These are phyloP conservation scores for Cheumatopsyche charites DNA, from an alignment of 1,140 invertebrate species.

Conservation along the genomic window DNA sequence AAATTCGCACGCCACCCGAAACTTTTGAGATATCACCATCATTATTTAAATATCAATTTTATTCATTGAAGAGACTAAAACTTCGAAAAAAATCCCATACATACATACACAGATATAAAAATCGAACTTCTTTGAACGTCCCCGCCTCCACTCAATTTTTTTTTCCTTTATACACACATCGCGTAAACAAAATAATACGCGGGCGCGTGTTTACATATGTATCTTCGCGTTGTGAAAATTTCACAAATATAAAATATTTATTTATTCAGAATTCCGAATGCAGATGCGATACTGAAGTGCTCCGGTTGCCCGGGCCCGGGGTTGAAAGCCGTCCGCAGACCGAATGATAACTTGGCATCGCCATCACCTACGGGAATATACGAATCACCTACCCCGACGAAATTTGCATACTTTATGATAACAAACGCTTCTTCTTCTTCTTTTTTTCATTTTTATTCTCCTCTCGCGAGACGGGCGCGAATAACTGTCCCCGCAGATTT, in stretches of 20 bases:
- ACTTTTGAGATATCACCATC: too few species aligned
- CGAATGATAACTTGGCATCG: slow-evolving; percentile 26
- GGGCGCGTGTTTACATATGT: slow-evolving; percentile 1
- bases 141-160: too few species aligned
- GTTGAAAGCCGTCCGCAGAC: slow-evolving; percentile 19
- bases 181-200: background rate
- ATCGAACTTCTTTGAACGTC: too few species aligned
- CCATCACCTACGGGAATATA: slow-evolving; percentile 44
- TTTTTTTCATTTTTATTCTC: background rate
- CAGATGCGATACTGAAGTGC: slow-evolving; percentile 27
- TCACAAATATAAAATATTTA: slow-evolving; percentile 32
- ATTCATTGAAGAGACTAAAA: too few species aligned
- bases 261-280: slow-evolving; percentile 20
- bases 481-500: slow-evolving; percentile 2
- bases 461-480: too few species aligned
- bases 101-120: too few species aligned
- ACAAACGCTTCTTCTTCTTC: slow-evolving; percentile 40
- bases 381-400: slow-evolving; percentile 42
- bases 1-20: too few species aligned
- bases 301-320: background rate
- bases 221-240: background rate
- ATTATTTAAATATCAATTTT: too few species aligned
- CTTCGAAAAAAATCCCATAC: too few species aligned
- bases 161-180: background rate
- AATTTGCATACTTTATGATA: slow-evolving; percentile 50